Percentiles rank a stretch among this genome's conserved stretches.
Conservation (phyloP, 2,113 vertebrate genomes). For the Zeus faber region DNA sequence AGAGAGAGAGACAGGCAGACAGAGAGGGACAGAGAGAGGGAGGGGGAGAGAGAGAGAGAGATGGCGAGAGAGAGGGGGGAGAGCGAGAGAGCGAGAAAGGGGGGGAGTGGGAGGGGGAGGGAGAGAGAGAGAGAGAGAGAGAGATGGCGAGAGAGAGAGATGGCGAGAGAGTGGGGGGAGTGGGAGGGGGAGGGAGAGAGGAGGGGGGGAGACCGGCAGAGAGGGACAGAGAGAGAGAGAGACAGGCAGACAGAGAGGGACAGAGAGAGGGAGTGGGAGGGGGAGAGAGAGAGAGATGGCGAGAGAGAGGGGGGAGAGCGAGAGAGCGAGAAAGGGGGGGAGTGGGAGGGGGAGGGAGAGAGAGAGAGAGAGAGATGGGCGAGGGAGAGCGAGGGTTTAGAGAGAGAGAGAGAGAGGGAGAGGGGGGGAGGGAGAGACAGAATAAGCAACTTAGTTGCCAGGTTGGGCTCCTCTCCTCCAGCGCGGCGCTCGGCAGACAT, state of each 20-base stretch:
- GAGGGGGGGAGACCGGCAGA: background rate
- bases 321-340: conserved; percentile 9
- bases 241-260: conserved; percentile 5
- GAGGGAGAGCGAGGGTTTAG: conserved; percentile 27
- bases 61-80: no score
- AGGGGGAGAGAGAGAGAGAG: conserved; percentile 12
- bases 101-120: conserved; percentile 31
- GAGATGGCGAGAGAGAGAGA: conserved; percentile 1
- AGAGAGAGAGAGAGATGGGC: conserved; percentile 12
- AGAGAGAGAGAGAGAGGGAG: conserved; percentile 21
- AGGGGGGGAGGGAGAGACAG: conserved; percentile 37
- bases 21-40: background rate
- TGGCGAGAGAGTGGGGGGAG: background rate
- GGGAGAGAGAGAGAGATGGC: background rate
- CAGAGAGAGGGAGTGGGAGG: conserved; percentile 2
- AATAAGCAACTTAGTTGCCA: conserved; percentile 67
- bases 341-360: conserved; percentile 3
- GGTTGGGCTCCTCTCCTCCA: conserved; percentile 56
- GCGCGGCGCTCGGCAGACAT: conserved; percentile 62
- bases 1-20: conserved; percentile 11
- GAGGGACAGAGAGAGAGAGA: background rate
- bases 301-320: conserved; percentile 9
- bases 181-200: background rate
- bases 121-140: conserved; percentile 16
- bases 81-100: conserved; percentile 17